Base-by-base conservation (phyloP, 2,113 vertebrate species). In the Glaucidium brasilianum region DNA sequence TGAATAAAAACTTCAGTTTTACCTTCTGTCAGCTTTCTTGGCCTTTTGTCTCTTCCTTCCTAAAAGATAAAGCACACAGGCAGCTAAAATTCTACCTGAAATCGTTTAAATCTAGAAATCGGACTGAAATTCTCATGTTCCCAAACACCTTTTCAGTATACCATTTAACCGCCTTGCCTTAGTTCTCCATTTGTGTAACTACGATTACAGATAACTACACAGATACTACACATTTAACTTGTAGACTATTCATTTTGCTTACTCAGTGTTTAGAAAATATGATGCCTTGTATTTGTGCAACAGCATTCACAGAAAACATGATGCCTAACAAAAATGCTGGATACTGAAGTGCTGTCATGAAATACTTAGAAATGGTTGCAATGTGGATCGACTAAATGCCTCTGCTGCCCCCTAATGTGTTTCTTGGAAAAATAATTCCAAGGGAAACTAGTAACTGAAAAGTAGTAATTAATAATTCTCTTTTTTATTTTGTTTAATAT, bases 351-450 rank as follows among this genome's bases (percentile, higher is more conserved):
- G 2, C 32, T 59, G 37, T 21, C 30, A 22, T 35, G 11, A n/a
- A 52, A 79, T 34, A 73, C 34, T 47, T 25, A 1, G 10, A 52
- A 79, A 41, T 2, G 9, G 9, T 18, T 67, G 32, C 27, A 62
- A 30, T 30, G 19, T 35, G 25, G 15, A 29, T 74, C 32, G 8
- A 52, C 32, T 29, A 29, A 5, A n/a, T 13, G 89, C 66, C 76
- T 91, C 73, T 96, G 87, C 97, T 96, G 95, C 96, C 96, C 92
- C 15, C 97, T 97, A 90, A 93, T 7, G 97, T 32, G 72, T 22
- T 82, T 43, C 37, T 79, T 74, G 19, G 21, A 71, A 92, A 93
- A 85, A 62, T 12, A 89, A 59, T 55, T 69, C 34, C 9, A 41
- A 4, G 5, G 29, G 4, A 5, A 77, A 63, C 69, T 0, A 35